Conservation (phyloP, 1,140 invertebrate genomes). For the Trypoxylus dichotomus region DNA sequence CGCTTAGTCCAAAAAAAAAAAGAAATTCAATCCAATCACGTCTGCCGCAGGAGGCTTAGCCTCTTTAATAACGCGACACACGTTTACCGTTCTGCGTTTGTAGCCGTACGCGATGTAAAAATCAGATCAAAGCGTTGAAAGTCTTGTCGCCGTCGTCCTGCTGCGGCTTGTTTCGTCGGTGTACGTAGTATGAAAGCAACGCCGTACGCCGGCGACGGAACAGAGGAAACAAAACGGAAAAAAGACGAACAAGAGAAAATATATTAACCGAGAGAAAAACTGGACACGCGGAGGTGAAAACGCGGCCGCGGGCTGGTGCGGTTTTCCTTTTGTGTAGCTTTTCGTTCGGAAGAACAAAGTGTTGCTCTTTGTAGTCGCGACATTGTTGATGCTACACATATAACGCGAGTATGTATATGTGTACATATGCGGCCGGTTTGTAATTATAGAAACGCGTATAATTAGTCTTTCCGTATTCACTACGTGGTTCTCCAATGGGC, state of each 20-base stretch:
- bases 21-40: not conserved
- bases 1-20: not conserved
- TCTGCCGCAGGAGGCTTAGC: not conserved
- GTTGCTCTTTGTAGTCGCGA: not conserved
- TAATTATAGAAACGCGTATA: too few relatives aligned
- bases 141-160: not conserved
- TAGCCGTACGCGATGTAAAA: not conserved
- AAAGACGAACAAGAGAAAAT: not conserved
- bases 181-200: too few relatives aligned
- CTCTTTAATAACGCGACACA: not conserved
- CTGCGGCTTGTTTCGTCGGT: not conserved
- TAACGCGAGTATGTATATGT: too few relatives aligned
- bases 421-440: too few relatives aligned
- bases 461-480: too few relatives aligned
- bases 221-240: not conserved
- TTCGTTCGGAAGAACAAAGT: not conserved
- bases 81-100: not conserved
- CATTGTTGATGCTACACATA: too few relatives aligned
- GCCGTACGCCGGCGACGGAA: too few relatives aligned
- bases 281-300: not conserved
- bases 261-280: not conserved
- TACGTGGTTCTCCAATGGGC: too few relatives aligned
- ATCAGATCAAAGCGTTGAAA: not conserved
- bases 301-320: not conserved
- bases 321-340: not conserved